Base-by-base conservation (phyloP, 2,113 vertebrate species). In the Apaloderma vittatum region DNA sequence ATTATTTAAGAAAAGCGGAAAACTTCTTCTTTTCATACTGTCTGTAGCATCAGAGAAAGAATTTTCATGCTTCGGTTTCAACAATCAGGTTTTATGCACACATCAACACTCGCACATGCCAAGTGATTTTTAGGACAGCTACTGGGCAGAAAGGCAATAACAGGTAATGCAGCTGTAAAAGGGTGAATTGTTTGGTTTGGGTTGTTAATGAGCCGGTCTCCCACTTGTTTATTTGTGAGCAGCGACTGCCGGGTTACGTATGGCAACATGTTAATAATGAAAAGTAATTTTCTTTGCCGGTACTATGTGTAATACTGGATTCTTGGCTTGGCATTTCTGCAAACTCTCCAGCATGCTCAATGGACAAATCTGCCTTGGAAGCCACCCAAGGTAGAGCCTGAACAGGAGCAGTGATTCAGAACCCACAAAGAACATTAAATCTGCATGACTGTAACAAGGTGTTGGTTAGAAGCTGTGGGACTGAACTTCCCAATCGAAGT, bases 261-360 rank as follows among this genome's bases (percentile, higher is more conserved):
- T n/a, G 7, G 29, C 52, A 45, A 14, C 59, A 37, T 10, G 23
- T 70, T 71, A 55, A 34, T 78, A 63, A 57, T 6, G 26, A 68
- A 40, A 96, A 88, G 11, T 46, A 40, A 61, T 52, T 84, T 68
- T 4, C 1, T 49, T 83, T 83, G 52, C 29, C 66, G 66, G 59
- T 11, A 6, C 21, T 43, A 0, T 54, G 7, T 2, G 1, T 73
- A 27, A 18, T 54, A 55, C 6, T 5, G 11, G 24, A 62, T 71
- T 81, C 3, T 2, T 94, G 84, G 29, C 66, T 78, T 74, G 32
- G 20, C 3, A 1, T 87, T 72, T 43, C 48, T 81, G 30, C 26
- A 63, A 22, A 77, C 24, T 59, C 46, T 75, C 32, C 48, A 27
- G 59, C 19, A 3, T n/a, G 11, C 46, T 71, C 23, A 15, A 0